Evolutionary conservation across 1,140 invertebrate genomes (phyloP).

Genomic region (Armadillidium nasatum): DNA sequence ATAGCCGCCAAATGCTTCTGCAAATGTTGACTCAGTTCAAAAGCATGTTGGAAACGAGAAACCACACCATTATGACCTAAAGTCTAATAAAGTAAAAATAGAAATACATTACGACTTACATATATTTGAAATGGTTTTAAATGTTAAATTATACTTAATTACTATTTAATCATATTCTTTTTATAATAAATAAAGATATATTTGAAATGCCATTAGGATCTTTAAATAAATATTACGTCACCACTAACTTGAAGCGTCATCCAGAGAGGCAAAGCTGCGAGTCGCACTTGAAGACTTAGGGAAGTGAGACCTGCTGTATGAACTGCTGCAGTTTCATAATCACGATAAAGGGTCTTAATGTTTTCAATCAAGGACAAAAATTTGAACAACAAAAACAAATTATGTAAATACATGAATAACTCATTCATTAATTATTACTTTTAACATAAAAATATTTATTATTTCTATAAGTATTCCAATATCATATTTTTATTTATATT

Average conservation of each 20-base stretch:
- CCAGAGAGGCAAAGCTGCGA: constrained; percentile 78
- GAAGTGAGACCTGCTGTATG: constrained; percentile 41
- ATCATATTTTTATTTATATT: too few species aligned
- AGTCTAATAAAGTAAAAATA: constrained; percentile 45
- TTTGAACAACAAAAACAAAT: constrained; percentile 46
- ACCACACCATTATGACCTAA: constrained; percentile 70
- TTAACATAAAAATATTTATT: too few species aligned
- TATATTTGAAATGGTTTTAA: too few species aligned
- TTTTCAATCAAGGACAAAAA: constrained; percentile 65
- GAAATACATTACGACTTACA: too few species aligned
- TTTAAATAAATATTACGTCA: not conserved
- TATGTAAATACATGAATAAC: too few species aligned
- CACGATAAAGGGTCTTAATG: constrained; percentile 53
- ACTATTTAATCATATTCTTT: too few species aligned
- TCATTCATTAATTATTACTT: too few species aligned
- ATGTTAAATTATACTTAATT: too few species aligned
- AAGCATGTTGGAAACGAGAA: constrained; percentile 65
- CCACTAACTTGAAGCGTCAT: constrained; percentile 63
- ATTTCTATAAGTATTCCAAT: too few species aligned
- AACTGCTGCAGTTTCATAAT: constrained; percentile 47
- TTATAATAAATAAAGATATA: too few species aligned
- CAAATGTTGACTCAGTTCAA: constrained; percentile 67
- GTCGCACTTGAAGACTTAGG: constrained; percentile 51
- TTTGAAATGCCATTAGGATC: too few species aligned
- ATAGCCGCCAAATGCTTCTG: constrained; percentile 67